Conservation (phyloP, 2,888 invertebrate genomes). For the Meloe dianella region DNA sequence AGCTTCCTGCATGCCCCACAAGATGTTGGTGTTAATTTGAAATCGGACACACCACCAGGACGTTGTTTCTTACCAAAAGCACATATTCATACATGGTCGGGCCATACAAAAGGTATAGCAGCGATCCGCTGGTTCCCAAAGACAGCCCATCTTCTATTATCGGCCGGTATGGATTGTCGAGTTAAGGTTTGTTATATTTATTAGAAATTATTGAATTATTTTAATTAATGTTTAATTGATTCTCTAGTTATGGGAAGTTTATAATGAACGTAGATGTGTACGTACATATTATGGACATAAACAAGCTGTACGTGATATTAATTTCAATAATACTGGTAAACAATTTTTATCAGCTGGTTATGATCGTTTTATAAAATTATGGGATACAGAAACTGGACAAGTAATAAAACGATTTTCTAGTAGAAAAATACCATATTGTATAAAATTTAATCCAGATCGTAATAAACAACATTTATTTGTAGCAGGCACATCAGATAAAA, state of each 20-base stretch:
- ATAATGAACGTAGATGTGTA: constrained; percentile 90
- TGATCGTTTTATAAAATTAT: constrained; percentile 96
- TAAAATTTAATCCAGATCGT: constrained; percentile 96
- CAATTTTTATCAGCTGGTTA: constrained; percentile 94
- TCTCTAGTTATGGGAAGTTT: constrained; percentile 93
- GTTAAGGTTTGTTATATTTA: constrained; percentile 73
- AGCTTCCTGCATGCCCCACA: constrained; percentile 93
- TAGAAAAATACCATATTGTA: constrained; percentile 96
- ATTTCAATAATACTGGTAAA: constrained; percentile 92
- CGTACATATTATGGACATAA: constrained; percentile 96
- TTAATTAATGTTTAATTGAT: constrained; percentile 17
- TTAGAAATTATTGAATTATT: constrained; percentile 2
- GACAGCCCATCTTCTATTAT: constrained; percentile 92
- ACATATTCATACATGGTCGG: constrained; percentile 95
- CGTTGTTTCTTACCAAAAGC: constrained; percentile 96
- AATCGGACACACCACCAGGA: constrained; percentile 86
- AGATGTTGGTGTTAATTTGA: constrained; percentile 88
- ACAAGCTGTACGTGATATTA: constrained; percentile 94
- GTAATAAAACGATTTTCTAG: constrained; percentile 89
- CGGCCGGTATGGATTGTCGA: constrained; percentile 95
- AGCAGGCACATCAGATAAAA: constrained; percentile 98
- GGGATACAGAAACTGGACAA: constrained; percentile 98
- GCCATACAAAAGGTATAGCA: constrained; percentile 96
- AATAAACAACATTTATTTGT: constrained; percentile 98
- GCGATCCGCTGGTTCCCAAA: constrained; percentile 94